phyloP scores from a whole-genome alignment of 2,113 vertebrate species.

The Scopus umbretta region DNA sequence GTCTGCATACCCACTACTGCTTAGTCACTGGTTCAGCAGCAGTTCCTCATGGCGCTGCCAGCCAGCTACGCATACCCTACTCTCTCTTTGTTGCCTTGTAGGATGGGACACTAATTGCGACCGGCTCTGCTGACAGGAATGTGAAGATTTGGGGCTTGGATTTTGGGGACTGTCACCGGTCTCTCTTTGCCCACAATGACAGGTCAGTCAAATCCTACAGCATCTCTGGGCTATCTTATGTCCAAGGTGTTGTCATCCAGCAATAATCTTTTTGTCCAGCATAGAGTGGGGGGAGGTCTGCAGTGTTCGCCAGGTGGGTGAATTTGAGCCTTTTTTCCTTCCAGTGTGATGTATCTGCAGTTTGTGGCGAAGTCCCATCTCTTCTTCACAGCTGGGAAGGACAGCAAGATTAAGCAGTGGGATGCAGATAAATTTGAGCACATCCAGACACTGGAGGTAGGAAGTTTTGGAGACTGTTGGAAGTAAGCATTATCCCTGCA shows the following conservation, averaged over 20 bases:
- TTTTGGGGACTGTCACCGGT: conserved; percentile 96
- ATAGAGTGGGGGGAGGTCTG: not conserved
- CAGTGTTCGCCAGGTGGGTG: not conserved
- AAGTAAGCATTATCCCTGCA: not conserved
- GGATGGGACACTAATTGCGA: conserved; percentile 90
- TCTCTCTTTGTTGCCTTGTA: conserved; percentile 32
- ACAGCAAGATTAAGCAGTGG: conserved; percentile 96
- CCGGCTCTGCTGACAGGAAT: conserved; percentile 93
- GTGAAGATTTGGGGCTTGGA: conserved; percentile 98
- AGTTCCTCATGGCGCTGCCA: not conserved
- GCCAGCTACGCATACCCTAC: not conserved
- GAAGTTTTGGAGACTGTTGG: not conserved
- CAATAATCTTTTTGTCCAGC: not conserved
- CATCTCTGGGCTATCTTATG: not conserved
- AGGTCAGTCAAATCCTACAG: conserved; percentile 72
- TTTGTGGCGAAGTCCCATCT: conserved; percentile 95
- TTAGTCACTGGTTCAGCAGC: not conserved
- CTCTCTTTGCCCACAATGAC: conserved; percentile 96
- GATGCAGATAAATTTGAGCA: conserved; percentile 96
- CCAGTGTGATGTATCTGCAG: conserved; percentile 94
- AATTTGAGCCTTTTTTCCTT: not conserved
- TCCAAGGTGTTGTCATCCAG: not conserved
- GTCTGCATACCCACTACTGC: not conserved
- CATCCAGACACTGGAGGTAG: conserved; percentile 94
- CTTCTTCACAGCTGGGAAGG: conserved; percentile 97